Evolutionary conservation across 2,888 invertebrate genomes (phyloP), one percentile per base, ranked within the genome.

Genomic region (Altica lythri): DNA sequence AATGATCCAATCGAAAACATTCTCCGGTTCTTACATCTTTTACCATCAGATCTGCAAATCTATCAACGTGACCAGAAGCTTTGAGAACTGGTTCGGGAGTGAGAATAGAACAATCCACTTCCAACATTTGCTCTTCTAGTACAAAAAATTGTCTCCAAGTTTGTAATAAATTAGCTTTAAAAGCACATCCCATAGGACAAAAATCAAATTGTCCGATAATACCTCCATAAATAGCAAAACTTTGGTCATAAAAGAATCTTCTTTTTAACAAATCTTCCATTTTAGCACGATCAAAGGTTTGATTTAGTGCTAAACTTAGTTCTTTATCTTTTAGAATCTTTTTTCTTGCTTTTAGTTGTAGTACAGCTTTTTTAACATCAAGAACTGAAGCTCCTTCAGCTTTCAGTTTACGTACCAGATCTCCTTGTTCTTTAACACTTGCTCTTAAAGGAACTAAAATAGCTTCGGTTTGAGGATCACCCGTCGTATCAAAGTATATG

Each of bases 21-120:
- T 99, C 99, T 3, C 99, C 99, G 62, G 86, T 92, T 74, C 92
- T 91, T 0, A 87, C 70, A 80, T 99, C 99, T 76, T 99, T 99
- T 0, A 98, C 97, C 99, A 99, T 99, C 54, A 95, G 85, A 80
- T 99, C 99, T 40, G 98, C 96, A 81, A 99, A 99, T 53, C 98
- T 83, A 70, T 99, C 99, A 0, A 99, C 98, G 77, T 99, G 99
- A 0, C 99, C 99, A 4, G 98, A 99, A 13, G 99, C 96, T 73
- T 95, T 96, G 6, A 99, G 80, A 1, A 99, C 98, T 9, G 92
- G 86, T 73, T 99, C 99, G 0, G 98, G 99, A 0, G 99, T 99
- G 44, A 99, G 77, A 73, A 98, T 92, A 1, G 97, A 95, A 73
- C 97, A 97, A 73, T 98, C 97, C 4, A 99, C 96, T 78, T 99